phyloP scores from a whole-genome alignment of 2,888 invertebrate species.

The Pterobdella sp. region DNA sequence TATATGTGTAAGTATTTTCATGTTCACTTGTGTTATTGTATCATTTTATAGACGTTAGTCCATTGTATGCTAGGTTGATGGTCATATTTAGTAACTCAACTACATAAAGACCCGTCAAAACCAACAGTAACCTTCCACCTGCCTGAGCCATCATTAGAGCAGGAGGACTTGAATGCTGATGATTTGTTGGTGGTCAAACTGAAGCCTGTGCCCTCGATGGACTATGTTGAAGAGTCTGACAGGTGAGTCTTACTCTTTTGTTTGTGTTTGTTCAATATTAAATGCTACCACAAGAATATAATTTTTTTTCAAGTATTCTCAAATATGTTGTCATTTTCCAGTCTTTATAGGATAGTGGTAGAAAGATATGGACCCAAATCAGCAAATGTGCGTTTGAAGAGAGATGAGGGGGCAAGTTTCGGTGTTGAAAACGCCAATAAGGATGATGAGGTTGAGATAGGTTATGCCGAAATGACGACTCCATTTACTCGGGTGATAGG shows the following conservation, averaged over 20 bases:
- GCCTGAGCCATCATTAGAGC: constrained; percentile 60
- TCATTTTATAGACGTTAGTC: neutral
- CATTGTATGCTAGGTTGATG: neutral
- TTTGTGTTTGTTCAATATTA: too few species aligned
- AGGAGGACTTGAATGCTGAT: constrained; percentile 54
- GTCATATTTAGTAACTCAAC: neutral
- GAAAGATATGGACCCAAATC: constrained; percentile 22
- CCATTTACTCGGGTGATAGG: neutral
- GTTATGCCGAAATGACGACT: neutral
- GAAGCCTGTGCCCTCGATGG: constrained; percentile 54
- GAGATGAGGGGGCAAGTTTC: neutral
- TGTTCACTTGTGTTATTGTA: neutral
- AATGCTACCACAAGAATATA: too few species aligned
- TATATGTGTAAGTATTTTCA: neutral
- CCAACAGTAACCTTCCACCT: constrained; percentile 59
- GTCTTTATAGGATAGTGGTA: constrained; percentile 45
- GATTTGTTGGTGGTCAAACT: constrained; percentile 64
- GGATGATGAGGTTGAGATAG: neutral
- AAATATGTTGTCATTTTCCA: too few species aligned
- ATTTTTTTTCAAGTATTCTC: too few species aligned
- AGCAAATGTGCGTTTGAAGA: neutral
- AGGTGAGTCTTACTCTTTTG: constrained; percentile 54
- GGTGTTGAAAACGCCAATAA: neutral
- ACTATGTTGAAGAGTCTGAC: constrained; percentile 57
- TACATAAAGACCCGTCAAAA: neutral